Conservation (phyloP, 2,797 vertebrate species). For the Halcyon smyrnensis region DNA sequence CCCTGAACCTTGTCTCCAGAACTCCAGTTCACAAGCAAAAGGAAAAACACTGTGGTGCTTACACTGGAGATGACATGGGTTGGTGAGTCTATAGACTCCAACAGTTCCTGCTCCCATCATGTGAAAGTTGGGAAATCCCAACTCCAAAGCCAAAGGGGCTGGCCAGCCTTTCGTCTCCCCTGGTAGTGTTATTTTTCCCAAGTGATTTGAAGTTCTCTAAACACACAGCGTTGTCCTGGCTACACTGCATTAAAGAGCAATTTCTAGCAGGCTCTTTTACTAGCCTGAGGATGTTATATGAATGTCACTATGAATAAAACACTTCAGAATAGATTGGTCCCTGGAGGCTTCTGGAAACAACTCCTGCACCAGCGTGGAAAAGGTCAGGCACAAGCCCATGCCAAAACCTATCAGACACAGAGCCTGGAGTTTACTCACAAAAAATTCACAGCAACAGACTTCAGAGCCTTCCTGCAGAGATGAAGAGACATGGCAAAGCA, state of each 20-base stretch:
- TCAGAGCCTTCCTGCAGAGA: neutral
- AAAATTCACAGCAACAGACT: neutral
- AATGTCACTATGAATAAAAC: constrained; percentile 48
- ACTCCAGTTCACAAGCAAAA: neutral
- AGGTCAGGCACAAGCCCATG: constrained; percentile 26
- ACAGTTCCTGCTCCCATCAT: neutral
- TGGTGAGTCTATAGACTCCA: neutral
- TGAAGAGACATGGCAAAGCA: neutral
- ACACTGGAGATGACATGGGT: neutral
- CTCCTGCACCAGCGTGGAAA: constrained; percentile 8
- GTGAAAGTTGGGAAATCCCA: constrained; percentile 22
- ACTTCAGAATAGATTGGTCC: constrained; percentile 19
- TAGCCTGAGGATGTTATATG: neutral
- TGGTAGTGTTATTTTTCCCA: neutral
- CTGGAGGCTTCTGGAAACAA: constrained; percentile 37
- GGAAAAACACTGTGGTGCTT: neutral
- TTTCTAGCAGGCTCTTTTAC: constrained; percentile 5
- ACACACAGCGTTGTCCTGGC: neutral
- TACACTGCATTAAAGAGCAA: neutral
- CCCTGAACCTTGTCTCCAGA: neutral
- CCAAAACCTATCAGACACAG: constrained; percentile 7
- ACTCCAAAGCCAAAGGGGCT: neutral
- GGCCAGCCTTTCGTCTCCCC: constrained; percentile 5
- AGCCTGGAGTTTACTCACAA: neutral
- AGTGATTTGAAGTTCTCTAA: constrained; percentile 1